Conservation (phyloP, 2,888 invertebrate species). For the Taenaris catops region DNA sequence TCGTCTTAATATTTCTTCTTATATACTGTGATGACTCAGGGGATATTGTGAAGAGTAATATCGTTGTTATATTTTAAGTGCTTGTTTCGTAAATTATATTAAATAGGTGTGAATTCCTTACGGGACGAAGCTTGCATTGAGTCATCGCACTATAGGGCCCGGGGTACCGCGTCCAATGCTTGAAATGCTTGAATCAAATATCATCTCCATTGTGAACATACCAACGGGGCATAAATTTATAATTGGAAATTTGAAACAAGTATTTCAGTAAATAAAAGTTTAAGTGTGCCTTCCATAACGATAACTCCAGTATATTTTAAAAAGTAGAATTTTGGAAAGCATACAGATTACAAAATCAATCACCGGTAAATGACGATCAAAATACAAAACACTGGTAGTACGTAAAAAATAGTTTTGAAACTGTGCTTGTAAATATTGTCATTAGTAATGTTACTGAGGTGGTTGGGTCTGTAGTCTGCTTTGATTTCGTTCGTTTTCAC, state of each 20-base stretch:
- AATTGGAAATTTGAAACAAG: slow-evolving; percentile 17
- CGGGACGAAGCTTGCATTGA: slow-evolving; percentile 78
- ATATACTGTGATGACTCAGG: slow-evolving; percentile 78
- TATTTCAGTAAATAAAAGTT: slow-evolving; percentile 15
- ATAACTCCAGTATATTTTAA: background rate
- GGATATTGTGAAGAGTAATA: too few relatives aligned
- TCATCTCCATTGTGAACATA: background rate
- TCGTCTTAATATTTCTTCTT: slow-evolving; percentile 40
- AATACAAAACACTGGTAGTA: too few relatives aligned
- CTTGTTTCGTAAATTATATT: slow-evolving; percentile 8
- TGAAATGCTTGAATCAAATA: slow-evolving; percentile 27
- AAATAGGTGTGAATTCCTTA: slow-evolving; percentile 37
- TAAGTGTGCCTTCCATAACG: slow-evolving; percentile 13
- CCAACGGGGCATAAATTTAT: too few relatives aligned
- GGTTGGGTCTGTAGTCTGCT: slow-evolving; percentile 18
- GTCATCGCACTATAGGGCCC: slow-evolving; percentile 77
- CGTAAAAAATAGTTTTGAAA: too few relatives aligned
- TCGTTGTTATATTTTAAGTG: too few relatives aligned
- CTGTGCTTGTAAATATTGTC: background rate
- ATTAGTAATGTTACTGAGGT: background rate
- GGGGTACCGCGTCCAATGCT: slow-evolving; percentile 40
- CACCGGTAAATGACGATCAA: too few relatives aligned
- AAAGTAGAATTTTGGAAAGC: slow-evolving; percentile 10
- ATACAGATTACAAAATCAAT: slow-evolving; percentile 14
- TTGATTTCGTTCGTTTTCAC: slow-evolving; percentile 15